Conservation (phyloP, 2,113 vertebrate species). For the Dasypus novemcinctus region DNA sequence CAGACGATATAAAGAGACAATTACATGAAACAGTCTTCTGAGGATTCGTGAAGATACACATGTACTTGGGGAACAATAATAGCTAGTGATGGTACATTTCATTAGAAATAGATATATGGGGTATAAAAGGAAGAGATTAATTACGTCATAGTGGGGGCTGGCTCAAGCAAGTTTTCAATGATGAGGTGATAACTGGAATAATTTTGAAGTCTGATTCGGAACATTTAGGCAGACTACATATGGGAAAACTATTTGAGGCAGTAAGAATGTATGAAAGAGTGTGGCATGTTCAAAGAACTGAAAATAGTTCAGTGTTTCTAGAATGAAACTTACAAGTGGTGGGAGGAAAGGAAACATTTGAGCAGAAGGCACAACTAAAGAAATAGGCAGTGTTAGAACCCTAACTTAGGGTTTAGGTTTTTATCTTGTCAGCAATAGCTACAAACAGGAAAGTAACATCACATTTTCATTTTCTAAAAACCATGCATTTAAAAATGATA, state of each 20-base stretch:
- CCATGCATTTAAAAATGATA: neutral
- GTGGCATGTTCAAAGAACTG: neutral
- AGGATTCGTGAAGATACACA: neutral
- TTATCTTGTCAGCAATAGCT: neutral
- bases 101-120: neutral
- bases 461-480: neutral
- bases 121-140: neutral
- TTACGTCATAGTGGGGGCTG: neutral
- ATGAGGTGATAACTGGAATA: neutral
- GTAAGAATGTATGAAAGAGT: neutral
- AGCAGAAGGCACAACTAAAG: neutral
- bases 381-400: neutral
- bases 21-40: neutral
- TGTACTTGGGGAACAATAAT: neutral
- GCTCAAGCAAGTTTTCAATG: neutral
- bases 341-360: neutral
- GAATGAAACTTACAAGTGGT: neutral
- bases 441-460: neutral
- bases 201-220: neutral
- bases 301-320: constrained; percentile 22
- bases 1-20: neutral
- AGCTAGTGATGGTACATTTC: neutral
- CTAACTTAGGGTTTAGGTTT: neutral
- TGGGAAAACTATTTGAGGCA: neutral
- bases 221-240: neutral